These are phyloP conservation scores for Drosophila biarmipes DNA, from an alignment of 1,140 invertebrate genomes.

Conservation along the genomic window DNA sequence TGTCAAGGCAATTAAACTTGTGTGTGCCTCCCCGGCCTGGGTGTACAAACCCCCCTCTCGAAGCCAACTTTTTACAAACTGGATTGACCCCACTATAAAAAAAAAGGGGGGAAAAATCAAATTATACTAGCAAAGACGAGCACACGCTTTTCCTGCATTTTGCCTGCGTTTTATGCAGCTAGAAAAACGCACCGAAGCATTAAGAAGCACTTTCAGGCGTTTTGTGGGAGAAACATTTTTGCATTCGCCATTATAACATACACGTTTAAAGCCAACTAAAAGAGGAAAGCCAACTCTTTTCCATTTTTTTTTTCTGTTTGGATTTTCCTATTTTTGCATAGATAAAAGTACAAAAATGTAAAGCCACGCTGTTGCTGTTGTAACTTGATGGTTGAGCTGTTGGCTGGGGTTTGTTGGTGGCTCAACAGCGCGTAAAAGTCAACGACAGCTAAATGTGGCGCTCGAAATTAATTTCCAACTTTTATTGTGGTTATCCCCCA, in stretches of 20 bases:
- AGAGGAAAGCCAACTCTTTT: constrained; percentile 8
- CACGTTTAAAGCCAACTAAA: constrained; percentile 43
- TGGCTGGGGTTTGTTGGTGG: constrained; percentile 35
- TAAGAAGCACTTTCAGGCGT: constrained; percentile 32
- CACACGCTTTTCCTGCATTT: constrained; percentile 19
- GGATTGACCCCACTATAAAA: constrained; percentile 24
- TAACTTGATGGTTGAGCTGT: constrained; percentile 20
- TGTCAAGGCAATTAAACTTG: constrained; percentile 61
- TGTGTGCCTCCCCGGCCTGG: neutral
- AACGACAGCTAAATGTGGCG: constrained; percentile 76
- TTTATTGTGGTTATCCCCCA: constrained; percentile 69
- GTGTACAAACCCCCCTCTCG: neutral
- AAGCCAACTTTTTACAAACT: constrained; percentile 22
- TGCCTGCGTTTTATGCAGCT: constrained; percentile 46
- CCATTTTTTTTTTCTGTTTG: constrained; percentile 32
- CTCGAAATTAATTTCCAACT: constrained; percentile 72
- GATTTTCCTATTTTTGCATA: constrained; percentile 65
- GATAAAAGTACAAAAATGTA: constrained; percentile 55
- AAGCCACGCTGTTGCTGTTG: constrained; percentile 28
- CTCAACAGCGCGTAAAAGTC: constrained; percentile 80
- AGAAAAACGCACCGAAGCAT: constrained; percentile 67
- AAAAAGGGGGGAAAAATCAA: neutral
- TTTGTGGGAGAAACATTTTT: constrained; percentile 43
- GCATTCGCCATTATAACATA: constrained; percentile 56
- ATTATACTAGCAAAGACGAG: constrained; percentile 5